Evolutionary conservation across 2,113 vertebrate genomes (phyloP).

Genomic region (Tyto alba): DNA sequence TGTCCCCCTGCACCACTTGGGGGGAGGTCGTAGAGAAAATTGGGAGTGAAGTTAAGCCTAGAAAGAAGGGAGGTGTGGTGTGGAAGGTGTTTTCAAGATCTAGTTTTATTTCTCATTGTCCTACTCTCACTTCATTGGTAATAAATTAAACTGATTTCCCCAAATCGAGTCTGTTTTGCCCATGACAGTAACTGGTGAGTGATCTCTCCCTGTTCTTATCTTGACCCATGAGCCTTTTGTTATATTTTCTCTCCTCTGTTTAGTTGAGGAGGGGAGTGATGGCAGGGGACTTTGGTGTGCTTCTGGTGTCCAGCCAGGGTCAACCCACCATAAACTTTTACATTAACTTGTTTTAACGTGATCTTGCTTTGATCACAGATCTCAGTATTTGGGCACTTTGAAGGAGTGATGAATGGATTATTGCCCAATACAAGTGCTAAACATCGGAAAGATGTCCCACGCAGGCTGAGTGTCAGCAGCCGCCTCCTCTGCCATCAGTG

Average conservation of each 20-base stretch:
- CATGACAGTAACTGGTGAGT: not conserved
- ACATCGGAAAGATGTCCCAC: rapidly evolving
- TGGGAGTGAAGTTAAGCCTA: not conserved
- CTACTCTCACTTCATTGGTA: not conserved
- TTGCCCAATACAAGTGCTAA: not conserved
- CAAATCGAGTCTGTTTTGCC: not conserved
- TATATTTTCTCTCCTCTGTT: not conserved
- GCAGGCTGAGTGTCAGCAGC: not conserved
- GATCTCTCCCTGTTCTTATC: not conserved
- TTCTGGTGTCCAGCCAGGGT: not conserved
- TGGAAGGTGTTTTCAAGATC: not conserved
- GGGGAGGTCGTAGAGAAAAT: not conserved
- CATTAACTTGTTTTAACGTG: not conserved
- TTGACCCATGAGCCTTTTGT: not conserved
- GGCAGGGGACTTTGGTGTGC: not conserved
- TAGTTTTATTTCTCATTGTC: not conserved
- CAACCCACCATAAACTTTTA: not conserved
- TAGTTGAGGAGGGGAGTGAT: not conserved
- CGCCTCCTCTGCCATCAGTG: not conserved
- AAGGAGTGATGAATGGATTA: not conserved
- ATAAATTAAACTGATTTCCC: not conserved
- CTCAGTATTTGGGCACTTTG: not conserved
- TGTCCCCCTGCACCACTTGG: too few species aligned
- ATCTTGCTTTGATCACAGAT: not conserved
- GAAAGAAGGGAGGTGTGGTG: not conserved